These are phyloP conservation scores for Florisuga fusca DNA, from an alignment of 2,797 vertebrate genomes.

Conservation along the genomic window DNA sequence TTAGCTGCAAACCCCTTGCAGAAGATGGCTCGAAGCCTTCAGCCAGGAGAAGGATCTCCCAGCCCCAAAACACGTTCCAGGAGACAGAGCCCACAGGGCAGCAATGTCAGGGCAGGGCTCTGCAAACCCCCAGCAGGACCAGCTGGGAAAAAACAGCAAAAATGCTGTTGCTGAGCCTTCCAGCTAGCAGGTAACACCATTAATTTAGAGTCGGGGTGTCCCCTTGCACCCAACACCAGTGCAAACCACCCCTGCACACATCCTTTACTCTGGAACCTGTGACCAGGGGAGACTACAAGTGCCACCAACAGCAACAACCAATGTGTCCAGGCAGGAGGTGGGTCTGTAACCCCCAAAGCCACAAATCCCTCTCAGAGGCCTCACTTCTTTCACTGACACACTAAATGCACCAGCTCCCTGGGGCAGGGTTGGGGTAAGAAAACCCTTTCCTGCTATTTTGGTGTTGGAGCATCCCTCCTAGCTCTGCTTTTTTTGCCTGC, in stretches of 20 bases:
- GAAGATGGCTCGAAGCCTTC: not conserved
- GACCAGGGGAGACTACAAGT: not conserved
- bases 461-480: not conserved
- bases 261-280: not conserved
- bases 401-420: not conserved
- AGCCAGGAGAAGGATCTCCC: not conserved
- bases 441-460: fast-evolving
- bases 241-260: not conserved
- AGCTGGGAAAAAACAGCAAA: not conserved
- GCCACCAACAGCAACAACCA: not conserved
- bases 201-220: not conserved
- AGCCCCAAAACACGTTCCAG: not conserved
- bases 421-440: not conserved
- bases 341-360: not conserved
- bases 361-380: not conserved
- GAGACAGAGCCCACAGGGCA: not conserved
- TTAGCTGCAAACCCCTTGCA: slow-evolving; percentile 26
- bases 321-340: not conserved
- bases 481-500: not conserved
- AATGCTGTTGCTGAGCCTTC: not conserved
- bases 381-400: not conserved
- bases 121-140: not conserved
- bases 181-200: too few relatives aligned
- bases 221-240: not conserved
- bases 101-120: not conserved